Evolutionary conservation across 2,113 vertebrate species (phyloP).

Genomic region (Pelobates fuscus): DNA sequence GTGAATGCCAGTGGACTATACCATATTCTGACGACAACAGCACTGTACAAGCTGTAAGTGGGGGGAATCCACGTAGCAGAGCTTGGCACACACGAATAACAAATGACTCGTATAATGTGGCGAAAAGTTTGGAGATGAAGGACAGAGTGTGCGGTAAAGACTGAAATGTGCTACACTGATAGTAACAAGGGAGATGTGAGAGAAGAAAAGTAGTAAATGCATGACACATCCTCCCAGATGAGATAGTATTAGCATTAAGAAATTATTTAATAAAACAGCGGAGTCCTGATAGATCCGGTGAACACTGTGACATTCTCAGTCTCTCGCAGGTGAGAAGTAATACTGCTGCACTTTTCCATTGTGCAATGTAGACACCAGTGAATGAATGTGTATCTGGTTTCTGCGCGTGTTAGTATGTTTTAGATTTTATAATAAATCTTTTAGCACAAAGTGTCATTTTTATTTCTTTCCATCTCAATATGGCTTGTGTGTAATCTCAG

Average conservation of each 20-base stretch:
- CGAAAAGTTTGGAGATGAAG: neutral
- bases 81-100: neutral
- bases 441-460: neutral
- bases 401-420: neutral
- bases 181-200: neutral
- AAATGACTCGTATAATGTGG: neutral
- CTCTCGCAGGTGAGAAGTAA: neutral
- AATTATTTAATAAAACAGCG: neutral
- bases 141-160: neutral
- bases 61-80: neutral
- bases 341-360: neutral
- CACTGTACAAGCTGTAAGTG: neutral
- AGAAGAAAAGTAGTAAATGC: neutral
- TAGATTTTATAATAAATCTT: neutral
- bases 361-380: neutral
- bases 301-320: neutral
- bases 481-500: neutral
- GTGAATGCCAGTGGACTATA: neutral
- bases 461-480: neutral
- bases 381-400: neutral
- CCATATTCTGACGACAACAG: neutral
- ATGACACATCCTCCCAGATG: neutral
- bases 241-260: neutral
- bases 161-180: neutral
- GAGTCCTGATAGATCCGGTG: neutral